Conservation (phyloP, 2,797 vertebrate species). For the Eurystomus glaucurus region DNA sequence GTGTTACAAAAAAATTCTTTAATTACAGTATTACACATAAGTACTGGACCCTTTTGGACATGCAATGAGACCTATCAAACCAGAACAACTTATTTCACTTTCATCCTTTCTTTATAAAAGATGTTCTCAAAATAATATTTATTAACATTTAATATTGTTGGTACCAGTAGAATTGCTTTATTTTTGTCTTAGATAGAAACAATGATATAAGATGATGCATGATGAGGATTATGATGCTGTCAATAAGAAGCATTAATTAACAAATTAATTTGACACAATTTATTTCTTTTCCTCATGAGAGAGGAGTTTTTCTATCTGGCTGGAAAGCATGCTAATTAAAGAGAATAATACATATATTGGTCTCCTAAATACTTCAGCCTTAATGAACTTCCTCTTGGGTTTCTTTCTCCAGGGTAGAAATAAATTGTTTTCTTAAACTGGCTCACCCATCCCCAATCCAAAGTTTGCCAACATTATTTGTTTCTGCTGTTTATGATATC, state of each 20-base stretch:
- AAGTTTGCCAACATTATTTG: slow-evolving; percentile 52
- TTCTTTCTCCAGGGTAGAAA: slow-evolving; percentile 38
- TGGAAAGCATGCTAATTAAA: slow-evolving; percentile 40
- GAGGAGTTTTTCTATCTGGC: background rate
- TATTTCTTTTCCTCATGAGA: slow-evolving; percentile 12
- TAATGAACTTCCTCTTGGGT: slow-evolving; percentile 53
- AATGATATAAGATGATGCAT: slow-evolving; percentile 27
- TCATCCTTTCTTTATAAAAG: background rate
- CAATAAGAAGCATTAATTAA: slow-evolving; percentile 63
- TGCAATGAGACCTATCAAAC: accelerated
- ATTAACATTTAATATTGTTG: background rate
- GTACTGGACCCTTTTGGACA: background rate
- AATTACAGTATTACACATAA: background rate
- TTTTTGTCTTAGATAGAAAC: slow-evolving; percentile 17
- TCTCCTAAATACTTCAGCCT: slow-evolving; percentile 16
- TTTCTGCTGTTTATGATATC: slow-evolving; percentile 2
- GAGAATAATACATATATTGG: background rate
- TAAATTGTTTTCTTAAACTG: slow-evolving; percentile 68
- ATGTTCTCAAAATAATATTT: background rate
- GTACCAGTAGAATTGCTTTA: background rate
- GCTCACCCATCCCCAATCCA: slow-evolving; percentile 18
- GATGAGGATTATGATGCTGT: slow-evolving; percentile 23
- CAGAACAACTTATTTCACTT: background rate
- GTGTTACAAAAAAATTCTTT: background rate
- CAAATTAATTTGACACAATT: slow-evolving; percentile 50